A percentile compares a stretch with the other conserved stretches of the same genome.
Conservation (phyloP, 2,888 invertebrate genomes). For the Tipula confusa region DNA sequence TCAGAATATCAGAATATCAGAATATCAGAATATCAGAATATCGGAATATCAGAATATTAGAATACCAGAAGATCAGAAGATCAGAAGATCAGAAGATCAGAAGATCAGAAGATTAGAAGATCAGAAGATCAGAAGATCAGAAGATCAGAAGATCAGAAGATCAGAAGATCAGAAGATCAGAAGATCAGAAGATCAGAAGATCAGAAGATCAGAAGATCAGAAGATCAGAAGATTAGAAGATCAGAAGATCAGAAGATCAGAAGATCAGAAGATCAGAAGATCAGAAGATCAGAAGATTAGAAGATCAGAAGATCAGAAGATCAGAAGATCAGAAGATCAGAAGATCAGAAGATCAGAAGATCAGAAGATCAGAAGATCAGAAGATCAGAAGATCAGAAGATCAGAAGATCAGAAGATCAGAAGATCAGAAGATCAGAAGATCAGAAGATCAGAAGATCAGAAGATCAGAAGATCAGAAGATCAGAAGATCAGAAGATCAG, state of each 20-base stretch:
- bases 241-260: background rate
- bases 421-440: too few species aligned
- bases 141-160: background rate
- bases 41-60: background rate
- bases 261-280: background rate
- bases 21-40: background rate
- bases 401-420: too few species aligned
- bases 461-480: too few species aligned
- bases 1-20: background rate
- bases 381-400: too few species aligned
- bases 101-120: background rate
- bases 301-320: too few species aligned
- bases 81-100: background rate
- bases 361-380: too few species aligned
- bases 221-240: background rate
- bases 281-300: too few species aligned
- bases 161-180: background rate
- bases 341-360: too few species aligned
- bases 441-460: too few species aligned
- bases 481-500: too few species aligned
- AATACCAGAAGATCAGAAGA: background rate
- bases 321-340: too few species aligned
- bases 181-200: background rate
- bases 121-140: background rate
- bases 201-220: background rate